Evolutionary conservation across 2,888 invertebrate genomes (phyloP), one percentile per base, ranked within the genome.

Genomic region (Phyto melanocephala): DNA sequence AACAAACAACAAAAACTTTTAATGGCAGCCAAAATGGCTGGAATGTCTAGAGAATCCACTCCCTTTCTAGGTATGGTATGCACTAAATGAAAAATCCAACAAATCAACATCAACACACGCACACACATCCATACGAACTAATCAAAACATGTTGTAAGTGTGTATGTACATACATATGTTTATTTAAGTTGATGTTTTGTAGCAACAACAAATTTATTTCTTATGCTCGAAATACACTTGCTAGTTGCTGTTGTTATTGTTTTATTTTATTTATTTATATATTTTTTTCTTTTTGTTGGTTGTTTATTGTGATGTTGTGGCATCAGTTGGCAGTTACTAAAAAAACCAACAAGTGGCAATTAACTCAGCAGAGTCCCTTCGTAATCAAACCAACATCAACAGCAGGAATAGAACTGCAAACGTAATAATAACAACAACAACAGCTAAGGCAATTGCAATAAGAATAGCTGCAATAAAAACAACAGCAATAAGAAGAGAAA

Each of bases 301-400:
- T 85, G 78, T 85, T 87, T 84, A 80, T 72, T 81, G 50, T 62
- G 74, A 70, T 83, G 76, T 84, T 86, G 85, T 84, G 87, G 86
- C 87, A 88, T 87, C 87, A 87, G 86, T 88, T 86, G 85, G 83
- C 83, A 86, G 86, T 84, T 76, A 72, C 58, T 78, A 74, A 72
- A 80, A 74, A 77, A 79, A 75, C 84, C 81, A 84, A 79, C 83
- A 80, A 83, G 84, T 84, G 83, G 85, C 84, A 83, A 85, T 85
- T 84, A 81, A 82, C 70, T 75, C 85, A 82, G 81, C 85, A 81
- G 28, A 28, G 81, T 80, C 54, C 60, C 74, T 77, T 58, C 68
- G 74, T 76, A 80, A 82, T 82, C 82, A 77, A 71, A 72, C 60
- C 56, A 79, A 80, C 79, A 67, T 76, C 76, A 78, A 75, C 77